Percentiles rank a stretch among this genome's conserved stretches.
Conservation (phyloP, 2,888 invertebrate genomes). For the Danaus chrysippus region DNA sequence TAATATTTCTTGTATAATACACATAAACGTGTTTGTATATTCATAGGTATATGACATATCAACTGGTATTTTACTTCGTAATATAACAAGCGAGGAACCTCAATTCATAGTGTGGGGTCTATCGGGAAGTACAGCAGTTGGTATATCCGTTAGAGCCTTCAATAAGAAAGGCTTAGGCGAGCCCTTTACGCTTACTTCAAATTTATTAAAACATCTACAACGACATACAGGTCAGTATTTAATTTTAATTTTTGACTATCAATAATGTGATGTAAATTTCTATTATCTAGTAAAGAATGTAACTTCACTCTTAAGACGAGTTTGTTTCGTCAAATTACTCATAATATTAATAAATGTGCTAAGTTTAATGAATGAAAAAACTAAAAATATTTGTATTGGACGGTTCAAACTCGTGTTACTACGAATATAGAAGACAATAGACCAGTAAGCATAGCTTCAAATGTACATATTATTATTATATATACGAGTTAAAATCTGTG, state of each 20-base stretch:
- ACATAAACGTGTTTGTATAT: not conserved
- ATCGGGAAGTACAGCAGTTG: slow-evolving; percentile 78
- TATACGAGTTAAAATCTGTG: too few species aligned
- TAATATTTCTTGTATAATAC: not conserved
- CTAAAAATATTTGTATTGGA: too few species aligned
- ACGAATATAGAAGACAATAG: too few species aligned
- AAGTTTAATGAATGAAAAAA: too few species aligned
- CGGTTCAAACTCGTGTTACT: too few species aligned
- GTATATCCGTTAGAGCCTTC: slow-evolving; percentile 82
- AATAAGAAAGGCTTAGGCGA: slow-evolving; percentile 86
- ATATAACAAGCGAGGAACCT: slow-evolving; percentile 79
- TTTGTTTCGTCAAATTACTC: too few species aligned
- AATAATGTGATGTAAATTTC: not conserved
- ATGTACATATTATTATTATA: too few species aligned
- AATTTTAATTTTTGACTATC: not conserved
- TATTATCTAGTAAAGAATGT: too few species aligned
- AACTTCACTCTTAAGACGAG: too few species aligned
- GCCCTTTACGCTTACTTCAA: slow-evolving; percentile 77
- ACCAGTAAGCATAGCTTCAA: too few species aligned
- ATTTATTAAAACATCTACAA: slow-evolving; percentile 81
- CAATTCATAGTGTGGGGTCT: slow-evolving; percentile 80
- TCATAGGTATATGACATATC: slow-evolving; percentile 72
- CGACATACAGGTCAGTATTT: slow-evolving; percentile 77
- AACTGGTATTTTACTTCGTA: slow-evolving; percentile 73
- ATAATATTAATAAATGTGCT: too few species aligned